Conservation (phyloP, 2,888 invertebrate species). For the Aplocera efformata region DNA sequence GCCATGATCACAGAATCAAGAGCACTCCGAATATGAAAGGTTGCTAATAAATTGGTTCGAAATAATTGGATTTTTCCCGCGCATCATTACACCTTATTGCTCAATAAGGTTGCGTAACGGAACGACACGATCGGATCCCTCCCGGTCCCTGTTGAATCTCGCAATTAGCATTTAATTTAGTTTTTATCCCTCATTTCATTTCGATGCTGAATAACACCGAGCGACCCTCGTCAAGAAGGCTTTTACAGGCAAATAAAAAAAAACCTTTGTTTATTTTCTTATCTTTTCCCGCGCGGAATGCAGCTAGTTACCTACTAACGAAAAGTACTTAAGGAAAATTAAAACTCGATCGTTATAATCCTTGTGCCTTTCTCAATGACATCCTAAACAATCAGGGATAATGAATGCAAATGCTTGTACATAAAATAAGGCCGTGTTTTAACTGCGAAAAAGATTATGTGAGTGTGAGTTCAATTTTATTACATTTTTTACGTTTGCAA, state of each 20-base stretch:
- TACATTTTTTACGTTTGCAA: too few species aligned
- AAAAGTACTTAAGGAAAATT: conserved; percentile 59
- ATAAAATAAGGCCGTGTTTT: too few species aligned
- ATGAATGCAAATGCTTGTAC: background rate
- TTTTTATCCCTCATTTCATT: conserved; percentile 70
- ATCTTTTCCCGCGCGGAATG: conserved; percentile 53
- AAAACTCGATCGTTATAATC: conserved; percentile 57
- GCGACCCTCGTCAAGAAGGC: conserved; percentile 67
- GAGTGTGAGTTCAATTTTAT: too few species aligned
- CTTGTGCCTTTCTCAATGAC: conserved; percentile 47
- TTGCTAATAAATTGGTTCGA: conserved; percentile 28
- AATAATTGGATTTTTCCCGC: conserved; percentile 48
- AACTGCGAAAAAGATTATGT: too few species aligned
- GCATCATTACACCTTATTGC: conserved; percentile 54
- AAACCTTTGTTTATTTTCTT: conserved; percentile 65
- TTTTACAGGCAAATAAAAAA: conserved; percentile 59
- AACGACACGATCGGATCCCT: conserved; percentile 45
- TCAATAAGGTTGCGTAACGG: conserved; percentile 48
- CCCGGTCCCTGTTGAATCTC: conserved; percentile 52
- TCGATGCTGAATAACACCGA: conserved; percentile 61
- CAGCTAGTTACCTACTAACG: conserved; percentile 44
- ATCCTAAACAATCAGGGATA: conserved; percentile 6
- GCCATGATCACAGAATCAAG: conserved; percentile 18
- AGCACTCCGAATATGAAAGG: conserved; percentile 21
- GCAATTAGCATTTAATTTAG: conserved; percentile 73